Percentiles rank a stretch among this genome's conserved stretches.
Conservation (phyloP, 2,888 invertebrate species). For the Thysanoteuthis rhombus region DNA sequence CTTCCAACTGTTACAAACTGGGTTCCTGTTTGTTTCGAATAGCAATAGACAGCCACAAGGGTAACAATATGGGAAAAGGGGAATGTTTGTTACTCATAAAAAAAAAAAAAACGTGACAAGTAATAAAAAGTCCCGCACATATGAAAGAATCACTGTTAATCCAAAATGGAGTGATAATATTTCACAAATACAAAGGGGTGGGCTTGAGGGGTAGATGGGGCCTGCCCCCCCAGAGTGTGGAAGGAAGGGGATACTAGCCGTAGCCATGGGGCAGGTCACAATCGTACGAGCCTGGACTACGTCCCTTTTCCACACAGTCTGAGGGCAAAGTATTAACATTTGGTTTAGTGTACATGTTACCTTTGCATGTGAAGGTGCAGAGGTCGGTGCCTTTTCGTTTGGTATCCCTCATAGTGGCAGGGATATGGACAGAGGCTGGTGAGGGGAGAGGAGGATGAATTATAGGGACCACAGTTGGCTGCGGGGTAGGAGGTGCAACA, state of each 20-base stretch:
- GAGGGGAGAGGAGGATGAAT: background rate
- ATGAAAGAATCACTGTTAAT: background rate
- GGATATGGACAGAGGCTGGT: constrained; percentile 18
- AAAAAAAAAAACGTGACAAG: background rate
- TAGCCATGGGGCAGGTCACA: constrained; percentile 29
- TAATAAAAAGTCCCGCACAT: background rate
- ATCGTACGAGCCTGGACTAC: constrained; percentile 28
- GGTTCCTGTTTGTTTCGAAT: background rate
- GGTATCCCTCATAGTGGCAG: background rate
- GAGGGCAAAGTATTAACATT: constrained; percentile 19
- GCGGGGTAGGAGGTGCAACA: background rate
- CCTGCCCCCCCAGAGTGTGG: constrained; percentile 18
- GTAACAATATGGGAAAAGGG: background rate
- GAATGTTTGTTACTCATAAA: background rate
- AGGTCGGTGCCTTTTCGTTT: constrained; percentile 17
- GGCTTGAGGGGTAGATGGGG: background rate
- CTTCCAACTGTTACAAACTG: background rate
- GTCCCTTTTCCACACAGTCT: constrained; percentile 25
- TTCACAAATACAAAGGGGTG: background rate
- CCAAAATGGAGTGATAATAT: background rate
- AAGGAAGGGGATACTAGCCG: background rate
- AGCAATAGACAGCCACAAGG: background rate
- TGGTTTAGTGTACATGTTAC: constrained; percentile 23
- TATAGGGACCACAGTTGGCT: background rate
- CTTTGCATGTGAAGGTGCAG: constrained; percentile 21